Evolutionary conservation across 2,888 invertebrate species (phyloP).

Genomic region (Apamea crenata): DNA sequence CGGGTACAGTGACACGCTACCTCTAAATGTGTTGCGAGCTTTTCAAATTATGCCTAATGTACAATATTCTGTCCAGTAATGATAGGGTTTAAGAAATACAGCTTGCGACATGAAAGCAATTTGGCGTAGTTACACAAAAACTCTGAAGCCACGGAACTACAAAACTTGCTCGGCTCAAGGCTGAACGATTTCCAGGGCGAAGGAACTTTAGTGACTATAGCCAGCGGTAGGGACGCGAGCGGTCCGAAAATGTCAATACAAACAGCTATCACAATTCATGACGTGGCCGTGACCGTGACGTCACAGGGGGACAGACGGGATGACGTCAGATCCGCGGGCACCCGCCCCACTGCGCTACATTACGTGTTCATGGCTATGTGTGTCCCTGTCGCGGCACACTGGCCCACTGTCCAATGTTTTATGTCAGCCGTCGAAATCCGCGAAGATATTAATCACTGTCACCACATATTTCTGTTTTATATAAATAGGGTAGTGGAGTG

Average conservation of each 20-base stretch:
- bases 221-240: constrained; percentile 9
- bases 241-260: constrained; percentile 22
- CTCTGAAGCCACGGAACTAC: not conserved
- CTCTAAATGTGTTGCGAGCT: constrained; percentile 16
- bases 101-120: constrained; percentile 28
- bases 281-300: constrained; percentile 39
- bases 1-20: constrained; percentile 4
- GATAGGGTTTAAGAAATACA: constrained; percentile 8
- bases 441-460: constrained; percentile 47
- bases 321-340: constrained; percentile 50
- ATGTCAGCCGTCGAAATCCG: constrained; percentile 13
- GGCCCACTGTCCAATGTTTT: constrained; percentile 39
- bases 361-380: constrained; percentile 24
- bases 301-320: constrained; percentile 45
- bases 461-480: constrained; percentile 6
- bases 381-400: constrained; percentile 17
- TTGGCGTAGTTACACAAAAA: not conserved
- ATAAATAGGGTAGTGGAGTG: constrained; percentile 23
- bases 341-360: constrained; percentile 53
- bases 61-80: constrained; percentile 3
- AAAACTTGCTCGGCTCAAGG: constrained; percentile 20
- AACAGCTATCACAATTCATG: constrained; percentile 22
- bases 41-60: not conserved
- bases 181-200: constrained; percentile 9
- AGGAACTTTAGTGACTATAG: constrained; percentile 9